Percentiles rank a stretch among this genome's conserved stretches.
Conservation (phyloP, 2,113 vertebrate genomes). For the Crypturellus undulatus region DNA sequence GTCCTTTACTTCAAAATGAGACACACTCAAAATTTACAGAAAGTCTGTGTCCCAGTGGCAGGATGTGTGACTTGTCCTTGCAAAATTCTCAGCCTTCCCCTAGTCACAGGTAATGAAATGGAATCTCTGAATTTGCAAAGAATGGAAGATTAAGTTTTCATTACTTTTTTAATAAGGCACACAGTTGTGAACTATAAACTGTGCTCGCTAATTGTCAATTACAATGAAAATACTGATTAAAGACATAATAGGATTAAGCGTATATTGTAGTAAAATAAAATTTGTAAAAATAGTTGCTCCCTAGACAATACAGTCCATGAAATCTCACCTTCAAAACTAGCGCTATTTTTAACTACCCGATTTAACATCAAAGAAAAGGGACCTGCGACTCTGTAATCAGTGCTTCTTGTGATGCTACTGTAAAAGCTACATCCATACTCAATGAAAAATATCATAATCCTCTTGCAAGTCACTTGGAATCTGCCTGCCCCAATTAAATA, state of each 20-base stretch:
- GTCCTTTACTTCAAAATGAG: not conserved
- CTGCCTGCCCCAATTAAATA: slow-evolving; percentile 25
- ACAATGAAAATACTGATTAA: not conserved
- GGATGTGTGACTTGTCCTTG: not conserved
- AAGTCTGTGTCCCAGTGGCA: not conserved
- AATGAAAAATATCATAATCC: slow-evolving; percentile 16
- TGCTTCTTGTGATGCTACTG: not conserved
- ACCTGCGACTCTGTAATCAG: slow-evolving; percentile 1
- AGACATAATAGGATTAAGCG: not conserved
- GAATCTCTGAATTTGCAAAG: not conserved
- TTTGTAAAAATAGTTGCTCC: not conserved
- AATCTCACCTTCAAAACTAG: not conserved
- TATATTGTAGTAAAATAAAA: not conserved
- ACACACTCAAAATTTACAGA: accelerated
- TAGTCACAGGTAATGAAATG: not conserved
- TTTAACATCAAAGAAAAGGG: not conserved
- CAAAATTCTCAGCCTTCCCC: not conserved
- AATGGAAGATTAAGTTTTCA: not conserved
- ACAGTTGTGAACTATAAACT: not conserved
- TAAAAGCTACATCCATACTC: not conserved
- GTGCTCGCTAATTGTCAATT: not conserved
- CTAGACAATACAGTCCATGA: not conserved
- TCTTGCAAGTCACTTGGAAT: not conserved
- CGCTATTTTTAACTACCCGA: not conserved
- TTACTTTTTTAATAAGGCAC: not conserved